A percentile compares a stretch with the other conserved stretches of the same genome.
Conservation (phyloP, 2,888 invertebrate genomes). For the Byasa hedistus region DNA sequence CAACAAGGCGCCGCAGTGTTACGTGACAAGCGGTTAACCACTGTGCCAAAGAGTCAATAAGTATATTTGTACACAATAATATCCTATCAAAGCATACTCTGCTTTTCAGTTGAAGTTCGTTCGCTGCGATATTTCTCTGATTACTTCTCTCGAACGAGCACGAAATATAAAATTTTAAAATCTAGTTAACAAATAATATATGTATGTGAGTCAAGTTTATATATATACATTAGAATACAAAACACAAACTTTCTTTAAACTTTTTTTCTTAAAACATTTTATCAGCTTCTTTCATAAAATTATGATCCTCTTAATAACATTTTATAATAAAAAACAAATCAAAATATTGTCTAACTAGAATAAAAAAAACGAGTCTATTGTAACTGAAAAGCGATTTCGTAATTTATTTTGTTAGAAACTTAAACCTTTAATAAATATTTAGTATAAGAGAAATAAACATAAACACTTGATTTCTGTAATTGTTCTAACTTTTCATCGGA, state of each 20-base stretch:
- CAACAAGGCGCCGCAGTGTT: too few relatives aligned
- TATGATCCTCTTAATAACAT: not conserved
- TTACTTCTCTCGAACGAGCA: too few relatives aligned
- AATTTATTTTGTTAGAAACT: not conserved
- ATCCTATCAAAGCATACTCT: too few relatives aligned
- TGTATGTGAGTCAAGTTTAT: too few relatives aligned
- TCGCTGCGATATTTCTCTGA: too few relatives aligned
- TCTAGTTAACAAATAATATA: too few relatives aligned
- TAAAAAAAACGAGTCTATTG: not conserved
- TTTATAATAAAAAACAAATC: not conserved
- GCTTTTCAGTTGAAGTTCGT: too few relatives aligned
- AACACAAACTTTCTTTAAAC: not conserved
- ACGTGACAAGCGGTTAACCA: too few relatives aligned
- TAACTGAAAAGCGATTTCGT: not conserved
- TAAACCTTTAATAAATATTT: not conserved
- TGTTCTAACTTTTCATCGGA: slow-evolving; percentile 2
- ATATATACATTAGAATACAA: not conserved
- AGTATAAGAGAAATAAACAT: not conserved
- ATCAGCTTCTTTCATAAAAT: not conserved
- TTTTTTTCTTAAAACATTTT: too few relatives aligned
- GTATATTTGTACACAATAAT: too few relatives aligned
- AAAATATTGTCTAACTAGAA: not conserved
- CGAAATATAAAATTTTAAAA: too few relatives aligned
- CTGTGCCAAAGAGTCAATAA: too few relatives aligned
- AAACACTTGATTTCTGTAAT: slow-evolving; percentile 4